A percentile compares a stretch with the other conserved stretches of the same genome.
These are phyloP conservation scores for Gavialis gangeticus DNA, from an alignment of 2,113 vertebrate species.

Conservation along the genomic window DNA sequence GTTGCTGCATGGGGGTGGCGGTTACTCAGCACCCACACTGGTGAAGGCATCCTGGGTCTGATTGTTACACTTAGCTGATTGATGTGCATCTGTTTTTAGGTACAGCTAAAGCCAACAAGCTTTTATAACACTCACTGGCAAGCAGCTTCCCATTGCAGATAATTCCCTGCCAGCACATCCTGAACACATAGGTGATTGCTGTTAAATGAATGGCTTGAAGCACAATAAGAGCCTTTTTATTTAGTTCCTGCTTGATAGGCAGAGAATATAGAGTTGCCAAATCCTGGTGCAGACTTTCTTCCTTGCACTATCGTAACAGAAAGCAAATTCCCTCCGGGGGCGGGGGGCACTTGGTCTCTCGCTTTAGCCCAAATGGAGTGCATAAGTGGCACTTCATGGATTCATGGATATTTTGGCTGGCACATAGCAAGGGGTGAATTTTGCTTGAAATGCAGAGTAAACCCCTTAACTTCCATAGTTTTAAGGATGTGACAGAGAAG, in stretches of 20 bases:
- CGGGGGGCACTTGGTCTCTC: too few species aligned
- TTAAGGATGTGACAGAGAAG: too few species aligned
- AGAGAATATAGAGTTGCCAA: constrained; percentile 19
- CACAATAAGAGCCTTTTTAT: constrained; percentile 72
- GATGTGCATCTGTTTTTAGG: neutral
- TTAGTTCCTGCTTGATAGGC: constrained; percentile 72
- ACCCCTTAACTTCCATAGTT: neutral
- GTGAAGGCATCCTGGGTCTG: neutral
- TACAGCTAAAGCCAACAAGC: constrained; percentile 39
- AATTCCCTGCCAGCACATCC: constrained; percentile 75
- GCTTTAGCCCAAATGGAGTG: neutral
- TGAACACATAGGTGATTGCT: constrained; percentile 74
- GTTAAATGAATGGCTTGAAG: constrained; percentile 78
- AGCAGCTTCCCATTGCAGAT: constrained; percentile 69
- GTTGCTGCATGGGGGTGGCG: neutral
- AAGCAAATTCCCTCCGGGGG: too few species aligned
- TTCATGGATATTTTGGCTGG: neutral
- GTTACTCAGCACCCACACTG: neutral
- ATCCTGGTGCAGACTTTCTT: constrained; percentile 12
- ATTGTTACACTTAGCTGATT: neutral
- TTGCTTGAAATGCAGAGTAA: neutral
- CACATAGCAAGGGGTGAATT: neutral
- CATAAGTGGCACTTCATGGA: rapidly evolving
- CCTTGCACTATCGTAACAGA: neutral
- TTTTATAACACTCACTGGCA: constrained; percentile 69